Percentiles rank a stretch among this genome's conserved stretches.
Evolutionary conservation across 2,888 invertebrate species (phyloP).

Genomic region (Tridacna gigas): DNA sequence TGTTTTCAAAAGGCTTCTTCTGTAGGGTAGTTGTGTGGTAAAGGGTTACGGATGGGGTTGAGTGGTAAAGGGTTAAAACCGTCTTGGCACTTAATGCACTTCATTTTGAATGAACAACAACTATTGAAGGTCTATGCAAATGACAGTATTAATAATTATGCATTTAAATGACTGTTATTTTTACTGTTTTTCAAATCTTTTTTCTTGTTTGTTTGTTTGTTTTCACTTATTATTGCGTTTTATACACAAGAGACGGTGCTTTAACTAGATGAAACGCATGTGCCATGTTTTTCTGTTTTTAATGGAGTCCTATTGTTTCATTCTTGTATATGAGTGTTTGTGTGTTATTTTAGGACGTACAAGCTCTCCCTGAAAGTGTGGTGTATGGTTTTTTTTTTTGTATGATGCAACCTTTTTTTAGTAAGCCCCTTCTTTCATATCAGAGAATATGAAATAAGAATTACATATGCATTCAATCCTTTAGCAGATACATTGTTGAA

Average conservation of each 20-base stretch:
- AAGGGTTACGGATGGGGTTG: no score
- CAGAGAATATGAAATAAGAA: neutral
- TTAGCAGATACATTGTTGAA: neutral
- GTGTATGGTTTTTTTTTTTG: neutral
- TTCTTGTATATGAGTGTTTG: neutral
- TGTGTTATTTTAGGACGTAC: neutral
- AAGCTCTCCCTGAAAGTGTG: neutral
- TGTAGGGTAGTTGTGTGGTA: no score
- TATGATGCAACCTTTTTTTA: neutral
- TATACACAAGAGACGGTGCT: slow-evolving; percentile 21
- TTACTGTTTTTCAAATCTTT: neutral
- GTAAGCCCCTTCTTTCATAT: neutral
- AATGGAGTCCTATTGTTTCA: no score
- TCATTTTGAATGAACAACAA: no score
- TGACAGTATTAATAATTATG: no score
- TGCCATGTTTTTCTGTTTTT: neutral
- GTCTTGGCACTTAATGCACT: no score
- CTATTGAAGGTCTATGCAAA: no score
- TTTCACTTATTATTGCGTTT: neutral
- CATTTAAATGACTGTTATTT: no score
- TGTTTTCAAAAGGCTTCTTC: no score
- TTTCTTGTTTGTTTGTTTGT: neutral
- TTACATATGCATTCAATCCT: neutral
- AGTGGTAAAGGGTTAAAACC: no score
- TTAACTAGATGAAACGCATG: neutral